Base-by-base conservation (phyloP, 2,113 vertebrate species). In the Chlorodrepanis virens region DNA sequence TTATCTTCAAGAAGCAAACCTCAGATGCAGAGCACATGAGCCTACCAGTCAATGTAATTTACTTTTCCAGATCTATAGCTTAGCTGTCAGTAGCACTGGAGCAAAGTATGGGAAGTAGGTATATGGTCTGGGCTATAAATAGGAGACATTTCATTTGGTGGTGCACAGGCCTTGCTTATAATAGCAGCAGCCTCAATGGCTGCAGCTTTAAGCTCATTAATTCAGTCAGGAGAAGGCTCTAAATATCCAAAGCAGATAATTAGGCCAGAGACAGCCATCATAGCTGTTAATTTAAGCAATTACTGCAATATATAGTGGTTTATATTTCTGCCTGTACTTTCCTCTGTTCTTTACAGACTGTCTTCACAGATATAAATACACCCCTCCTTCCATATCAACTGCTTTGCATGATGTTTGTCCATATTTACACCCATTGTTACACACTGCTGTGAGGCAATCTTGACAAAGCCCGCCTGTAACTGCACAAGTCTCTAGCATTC, bases 21-120 rank as follows among this genome's bases (percentile, higher is more conserved):
- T 59, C 54, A 63, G 60, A 63, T 31, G 57, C 60, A 89, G 77
- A 37, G 44, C 57, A 56, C 33, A 69, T 0, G 5, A 85, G 35
- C 27, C 47, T 86, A 56, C 63, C 50, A 27, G 75, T 39, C 63
- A 83, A 27, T 23, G 19, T 22, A 61, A 74, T 74, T 75, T 93
- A 60, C 52, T 94, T 74, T 95, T 67, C 59, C 90, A 90, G 67
- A 83, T 77, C 84, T 89, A 72, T 42, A 91, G 59, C 28, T 90
- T 50, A 83, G 47, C 68, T 92, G 1, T 37, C 85, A 93, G 85
- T 12, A 83, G 28, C 6, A 61, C 33, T 42, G 68, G 27, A 87
- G 49, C 31, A 52, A 75, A 87, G 50, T 10, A 39, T 7, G 19
- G 61, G 89, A 75, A 88, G 67, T 7, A 60, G 37, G 61, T 29